Evolutionary conservation across 2,797 vertebrate species (phyloP).

Genomic region (Tokudaia muenninki): DNA sequence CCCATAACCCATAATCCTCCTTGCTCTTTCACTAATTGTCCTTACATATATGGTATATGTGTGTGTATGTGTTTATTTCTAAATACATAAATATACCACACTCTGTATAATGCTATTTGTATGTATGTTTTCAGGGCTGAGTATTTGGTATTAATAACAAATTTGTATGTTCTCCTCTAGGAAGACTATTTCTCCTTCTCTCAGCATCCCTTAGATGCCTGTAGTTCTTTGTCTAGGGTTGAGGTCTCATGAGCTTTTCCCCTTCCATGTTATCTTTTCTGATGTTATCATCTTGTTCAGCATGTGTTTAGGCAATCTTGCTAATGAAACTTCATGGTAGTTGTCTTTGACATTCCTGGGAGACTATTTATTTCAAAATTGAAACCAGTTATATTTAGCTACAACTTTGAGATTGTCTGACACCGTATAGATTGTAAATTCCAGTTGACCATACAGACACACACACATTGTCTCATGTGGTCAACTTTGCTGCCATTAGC

Average conservation of each 20-base stretch:
- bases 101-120: not conserved
- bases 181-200: not conserved
- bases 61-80: not conserved
- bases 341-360: not conserved
- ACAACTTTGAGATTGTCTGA: not conserved
- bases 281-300: not conserved
- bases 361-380: conserved; percentile 11
- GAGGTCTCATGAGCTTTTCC: not conserved
- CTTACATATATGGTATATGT: not conserved
- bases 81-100: not conserved
- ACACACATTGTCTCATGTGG: not conserved
- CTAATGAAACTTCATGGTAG: not conserved
- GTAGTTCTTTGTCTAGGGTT: not conserved
- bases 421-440: not conserved
- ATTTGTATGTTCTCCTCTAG: not conserved
- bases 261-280: not conserved
- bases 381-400: not conserved
- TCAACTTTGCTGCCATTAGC: not conserved
- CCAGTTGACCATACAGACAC: too few species aligned
- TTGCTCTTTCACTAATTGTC: not conserved
- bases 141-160: too few species aligned
- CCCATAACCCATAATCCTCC: too few species aligned
- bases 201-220: too few species aligned
- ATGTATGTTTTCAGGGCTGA: not conserved
- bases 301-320: too few species aligned